Conservation (phyloP, 1,140 invertebrate genomes). For the Drosophila rhopaloa region DNA sequence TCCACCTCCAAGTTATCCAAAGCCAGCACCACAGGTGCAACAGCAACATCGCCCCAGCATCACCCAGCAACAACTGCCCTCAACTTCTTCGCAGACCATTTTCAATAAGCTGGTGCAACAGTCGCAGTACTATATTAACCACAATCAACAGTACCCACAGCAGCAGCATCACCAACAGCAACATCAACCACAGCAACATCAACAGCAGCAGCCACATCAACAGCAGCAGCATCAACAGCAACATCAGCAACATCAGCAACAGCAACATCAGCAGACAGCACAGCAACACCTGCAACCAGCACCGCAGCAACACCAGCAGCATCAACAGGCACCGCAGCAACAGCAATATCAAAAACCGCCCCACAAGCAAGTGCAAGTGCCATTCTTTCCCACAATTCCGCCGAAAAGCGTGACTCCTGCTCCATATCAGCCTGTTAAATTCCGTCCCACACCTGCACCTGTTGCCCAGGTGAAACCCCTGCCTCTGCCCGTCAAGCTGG, state of each 20-base stretch:
- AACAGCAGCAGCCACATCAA: slow-evolving; percentile 58
- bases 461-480: slow-evolving; percentile 71
- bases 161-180: slow-evolving; percentile 71
- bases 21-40: slow-evolving; percentile 28
- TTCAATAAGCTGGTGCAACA: slow-evolving; percentile 79
- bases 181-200: slow-evolving; percentile 61
- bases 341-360: slow-evolving; percentile 65
- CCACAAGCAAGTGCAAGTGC: slow-evolving; percentile 79
- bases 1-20: slow-evolving; percentile 36
- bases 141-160: slow-evolving; percentile 80
- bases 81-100: slow-evolving; percentile 61
- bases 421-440: slow-evolving; percentile 84
- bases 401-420: slow-evolving; percentile 71
- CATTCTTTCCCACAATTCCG: slow-evolving; percentile 85
- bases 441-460: slow-evolving; percentile 71
- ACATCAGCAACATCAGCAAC: slow-evolving; percentile 70
- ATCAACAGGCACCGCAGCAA: slow-evolving; percentile 49
- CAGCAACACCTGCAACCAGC: slow-evolving; percentile 56
- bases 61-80: slow-evolving; percentile 65
- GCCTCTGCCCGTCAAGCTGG: slow-evolving; percentile 66
- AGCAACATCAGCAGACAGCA: slow-evolving; percentile 47
- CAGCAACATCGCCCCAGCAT: slow-evolving; percentile 47
- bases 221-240: slow-evolving; percentile 54
- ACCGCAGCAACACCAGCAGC: slow-evolving; percentile 74
- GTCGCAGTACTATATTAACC: slow-evolving; percentile 85